phyloP scores from a whole-genome alignment of 2,888 invertebrate genomes.

The Conomelus anceps region DNA sequence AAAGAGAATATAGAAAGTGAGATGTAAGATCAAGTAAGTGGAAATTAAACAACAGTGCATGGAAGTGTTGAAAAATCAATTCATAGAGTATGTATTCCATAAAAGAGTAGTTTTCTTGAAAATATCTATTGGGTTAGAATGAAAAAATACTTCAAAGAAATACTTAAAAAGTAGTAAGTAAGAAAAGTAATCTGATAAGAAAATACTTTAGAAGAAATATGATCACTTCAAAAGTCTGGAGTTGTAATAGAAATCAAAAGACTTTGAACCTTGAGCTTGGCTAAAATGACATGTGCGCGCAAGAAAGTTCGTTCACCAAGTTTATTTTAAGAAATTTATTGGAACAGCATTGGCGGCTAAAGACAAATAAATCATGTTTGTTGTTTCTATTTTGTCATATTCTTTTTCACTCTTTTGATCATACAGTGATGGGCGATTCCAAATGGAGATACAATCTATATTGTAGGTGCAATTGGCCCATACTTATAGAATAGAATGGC shows the following conservation, averaged over 20 bases:
- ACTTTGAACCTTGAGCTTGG: background rate
- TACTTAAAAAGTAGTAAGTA: no score
- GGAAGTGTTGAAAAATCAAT: no score
- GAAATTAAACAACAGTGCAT: no score
- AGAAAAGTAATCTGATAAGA: background rate
- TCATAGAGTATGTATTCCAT: no score
- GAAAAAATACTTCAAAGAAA: background rate
- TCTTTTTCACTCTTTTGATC: background rate
- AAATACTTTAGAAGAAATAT: background rate
- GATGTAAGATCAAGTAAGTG: no score
- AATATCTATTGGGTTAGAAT: no score
- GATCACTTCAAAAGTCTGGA: background rate
- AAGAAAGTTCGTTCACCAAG: background rate
- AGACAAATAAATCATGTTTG: background rate
- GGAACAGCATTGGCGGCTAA: background rate
- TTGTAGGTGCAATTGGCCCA: background rate
- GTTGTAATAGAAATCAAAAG: background rate
- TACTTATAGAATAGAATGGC: background rate
- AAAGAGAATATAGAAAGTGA: no score
- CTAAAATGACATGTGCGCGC: background rate
- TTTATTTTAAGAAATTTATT: constrained; percentile 11
- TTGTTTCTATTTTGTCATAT: background rate
- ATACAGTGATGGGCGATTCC: background rate
- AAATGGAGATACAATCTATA: background rate
- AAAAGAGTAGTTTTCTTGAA: no score